phyloP scores from a whole-genome alignment of 2,797 vertebrate genomes.

The Sandelia bainsii region DNA sequence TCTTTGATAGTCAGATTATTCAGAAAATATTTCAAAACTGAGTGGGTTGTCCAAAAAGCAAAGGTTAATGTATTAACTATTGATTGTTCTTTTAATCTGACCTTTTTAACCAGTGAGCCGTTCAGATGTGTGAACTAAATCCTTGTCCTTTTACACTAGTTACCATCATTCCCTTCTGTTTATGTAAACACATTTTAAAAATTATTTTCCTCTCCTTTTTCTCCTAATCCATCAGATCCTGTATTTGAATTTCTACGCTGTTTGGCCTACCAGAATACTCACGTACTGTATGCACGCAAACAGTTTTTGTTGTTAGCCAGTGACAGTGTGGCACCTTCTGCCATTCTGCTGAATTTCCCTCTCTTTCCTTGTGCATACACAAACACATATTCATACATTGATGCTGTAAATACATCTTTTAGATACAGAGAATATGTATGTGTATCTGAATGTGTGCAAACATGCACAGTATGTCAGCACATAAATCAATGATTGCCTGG shows the following conservation, averaged over 20 bases:
- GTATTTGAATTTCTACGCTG: neutral
- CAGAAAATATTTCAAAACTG: constrained; percentile 20
- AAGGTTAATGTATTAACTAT: constrained; percentile 59
- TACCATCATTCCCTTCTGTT: neutral
- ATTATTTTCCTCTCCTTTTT: neutral
- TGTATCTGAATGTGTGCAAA: constrained; percentile 22
- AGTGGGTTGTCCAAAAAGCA: constrained; percentile 35
- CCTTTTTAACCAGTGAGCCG: constrained; percentile 38
- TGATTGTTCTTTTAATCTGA: constrained; percentile 48
- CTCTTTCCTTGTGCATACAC: constrained; percentile 10
- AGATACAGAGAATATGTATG: constrained; percentile 32
- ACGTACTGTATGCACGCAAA: too few relatives aligned
- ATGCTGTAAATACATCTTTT: constrained; percentile 39
- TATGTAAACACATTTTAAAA: neutral
- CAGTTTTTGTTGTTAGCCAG: neutral
- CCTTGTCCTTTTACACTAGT: neutral
- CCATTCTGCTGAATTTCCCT: constrained; percentile 15
- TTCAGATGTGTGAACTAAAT: constrained; percentile 23
- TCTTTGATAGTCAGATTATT: neutral
- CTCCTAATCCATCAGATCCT: neutral
- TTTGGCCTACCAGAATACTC: neutral
- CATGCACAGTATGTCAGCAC: constrained; percentile 52
- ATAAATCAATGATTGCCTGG: constrained; percentile 77
- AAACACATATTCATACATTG: constrained; percentile 19
- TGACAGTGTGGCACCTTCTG: neutral